These are phyloP conservation scores for Quadroppia sp. DNA, from an alignment of 2,888 invertebrate species.

Conservation along the genomic window DNA sequence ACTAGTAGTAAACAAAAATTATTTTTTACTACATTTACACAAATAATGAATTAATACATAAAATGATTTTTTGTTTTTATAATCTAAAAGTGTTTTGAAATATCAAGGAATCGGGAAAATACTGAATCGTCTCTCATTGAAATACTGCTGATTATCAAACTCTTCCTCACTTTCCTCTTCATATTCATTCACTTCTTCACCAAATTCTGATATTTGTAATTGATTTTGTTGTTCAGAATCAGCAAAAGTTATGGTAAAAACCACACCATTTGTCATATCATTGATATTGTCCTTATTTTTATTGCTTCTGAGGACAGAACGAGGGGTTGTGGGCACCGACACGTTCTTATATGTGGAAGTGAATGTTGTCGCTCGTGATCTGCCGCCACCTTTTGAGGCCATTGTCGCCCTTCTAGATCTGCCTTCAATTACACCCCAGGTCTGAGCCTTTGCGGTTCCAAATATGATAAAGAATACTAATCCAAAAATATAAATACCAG, in stretches of 20 bases:
- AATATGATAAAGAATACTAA: slow-evolving; percentile 35
- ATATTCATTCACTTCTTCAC: neutral
- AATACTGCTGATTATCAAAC: slow-evolving; percentile 23
- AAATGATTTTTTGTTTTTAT: too few relatives aligned
- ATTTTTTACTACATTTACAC: too few relatives aligned
- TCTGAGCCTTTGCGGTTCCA: slow-evolving; percentile 38
- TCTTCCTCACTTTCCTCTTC: slow-evolving; percentile 28
- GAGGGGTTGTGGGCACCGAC: slow-evolving; percentile 2
- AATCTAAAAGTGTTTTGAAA: neutral
- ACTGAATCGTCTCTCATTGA: slow-evolving; percentile 38
- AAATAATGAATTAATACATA: too few relatives aligned
- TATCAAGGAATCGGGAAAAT: slow-evolving; percentile 39
- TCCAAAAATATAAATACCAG: slow-evolving; percentile 52
- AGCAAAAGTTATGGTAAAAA: neutral
- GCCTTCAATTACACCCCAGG: slow-evolving; percentile 31
- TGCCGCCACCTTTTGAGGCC: neutral
- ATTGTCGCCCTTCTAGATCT: neutral
- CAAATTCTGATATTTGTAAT: neutral
- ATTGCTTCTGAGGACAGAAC: neutral
- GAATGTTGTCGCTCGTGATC: neutral
- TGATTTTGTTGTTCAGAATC: neutral
- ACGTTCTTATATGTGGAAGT: slow-evolving; percentile 1
- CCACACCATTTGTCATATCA: neutral
- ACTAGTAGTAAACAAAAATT: too few relatives aligned
- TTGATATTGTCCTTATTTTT: neutral